Evolutionary conservation across 2,888 invertebrate genomes (phyloP), one percentile per base, ranked within the genome.

Genomic region (Andrena hattorfiana): DNA sequence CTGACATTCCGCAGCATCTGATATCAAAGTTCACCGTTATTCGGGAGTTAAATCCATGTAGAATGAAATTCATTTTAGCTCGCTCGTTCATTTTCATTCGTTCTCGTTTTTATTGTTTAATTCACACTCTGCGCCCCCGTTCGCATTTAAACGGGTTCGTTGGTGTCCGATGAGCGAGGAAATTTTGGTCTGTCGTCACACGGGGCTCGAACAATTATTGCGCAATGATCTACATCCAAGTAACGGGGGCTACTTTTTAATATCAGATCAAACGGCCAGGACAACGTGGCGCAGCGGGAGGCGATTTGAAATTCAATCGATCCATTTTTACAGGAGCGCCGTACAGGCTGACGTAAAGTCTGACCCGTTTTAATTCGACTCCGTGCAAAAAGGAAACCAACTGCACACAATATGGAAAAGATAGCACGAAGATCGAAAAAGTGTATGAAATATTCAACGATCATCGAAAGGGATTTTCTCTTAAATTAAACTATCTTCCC

Each of bases 301-400:
- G 42, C 81, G 80, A 89, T 89, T 85, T 89, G 86, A 89, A 89
- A 86, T 89, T 89, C 89, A 89, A 89, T 89, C 79, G 79, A 64
- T 75, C 69, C 79, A 78, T 81, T 87, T 82, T 85, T 87, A 80
- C 80, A 85, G 71, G 26, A 56, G 20, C 60, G 56, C 23, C 48
- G 67, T 48, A 30, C 59, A 56, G 76, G 73, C 30, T 66, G 68
- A 66, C 51, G 69, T 54, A 64, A 66, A 68, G 68, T 54, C 76
- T 51, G 30, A 56, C 49, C 63, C 30, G 48, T 56, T 71, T 81
- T 81, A 75, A 82, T 83, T 81, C 75, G 56, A 63, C 64, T 69
- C 51, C 59, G 56, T 51, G 51, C n/a, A 56, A 49, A 68, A 56
- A 63, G 72, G 68, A 80, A 79, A 79, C 42, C 67, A 79, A 79